Evolutionary conservation across 2,113 vertebrate species (phyloP).

Genomic region (Pao palembangensis): DNA sequence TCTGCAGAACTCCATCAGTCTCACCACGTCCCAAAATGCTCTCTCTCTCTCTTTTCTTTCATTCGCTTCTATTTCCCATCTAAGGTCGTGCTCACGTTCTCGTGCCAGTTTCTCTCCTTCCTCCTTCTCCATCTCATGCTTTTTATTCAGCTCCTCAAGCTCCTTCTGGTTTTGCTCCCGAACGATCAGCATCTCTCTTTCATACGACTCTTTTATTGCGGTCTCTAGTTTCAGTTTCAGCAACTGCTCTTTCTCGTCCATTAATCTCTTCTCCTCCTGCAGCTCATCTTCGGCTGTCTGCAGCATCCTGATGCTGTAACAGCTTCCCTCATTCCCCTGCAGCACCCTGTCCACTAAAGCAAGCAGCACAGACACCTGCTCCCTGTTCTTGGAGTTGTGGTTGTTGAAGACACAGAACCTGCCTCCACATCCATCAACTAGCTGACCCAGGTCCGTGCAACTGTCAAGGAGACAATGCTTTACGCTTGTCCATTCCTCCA

Average conservation of each 20-base stretch:
- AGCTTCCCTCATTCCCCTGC: constrained; percentile 24
- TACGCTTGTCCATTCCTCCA: constrained; percentile 17
- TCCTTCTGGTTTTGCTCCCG: constrained; percentile 19
- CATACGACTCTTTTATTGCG: constrained; percentile 24
- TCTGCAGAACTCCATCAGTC: constrained; percentile 25
- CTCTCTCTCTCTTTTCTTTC: constrained; percentile 30
- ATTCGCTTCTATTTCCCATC: constrained; percentile 20
- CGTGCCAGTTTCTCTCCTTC: constrained; percentile 19
- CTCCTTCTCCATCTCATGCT: constrained; percentile 23
- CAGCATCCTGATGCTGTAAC: constrained; percentile 46
- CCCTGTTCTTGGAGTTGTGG: constrained; percentile 22
- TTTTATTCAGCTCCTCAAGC: constrained; percentile 34
- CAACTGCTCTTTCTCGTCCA: constrained; percentile 19
- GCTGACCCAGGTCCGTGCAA: constrained; percentile 28
- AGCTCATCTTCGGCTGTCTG: constrained; percentile 42
- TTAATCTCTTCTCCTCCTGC: constrained; percentile 24
- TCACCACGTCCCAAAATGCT: constrained; percentile 34
- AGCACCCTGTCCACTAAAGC: constrained; percentile 45
- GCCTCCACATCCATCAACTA: constrained; percentile 44
- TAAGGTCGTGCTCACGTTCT: constrained; percentile 25
- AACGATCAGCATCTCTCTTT: constrained; percentile 31
- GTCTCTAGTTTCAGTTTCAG: constrained; percentile 30
- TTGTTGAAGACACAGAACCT: constrained; percentile 66
- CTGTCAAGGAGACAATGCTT: constrained; percentile 32
- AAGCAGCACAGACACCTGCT: constrained; percentile 55